Evolutionary conservation across 2,113 vertebrate genomes (phyloP).

Genomic region (Sinocyclocheilus maitianheensis): DNA sequence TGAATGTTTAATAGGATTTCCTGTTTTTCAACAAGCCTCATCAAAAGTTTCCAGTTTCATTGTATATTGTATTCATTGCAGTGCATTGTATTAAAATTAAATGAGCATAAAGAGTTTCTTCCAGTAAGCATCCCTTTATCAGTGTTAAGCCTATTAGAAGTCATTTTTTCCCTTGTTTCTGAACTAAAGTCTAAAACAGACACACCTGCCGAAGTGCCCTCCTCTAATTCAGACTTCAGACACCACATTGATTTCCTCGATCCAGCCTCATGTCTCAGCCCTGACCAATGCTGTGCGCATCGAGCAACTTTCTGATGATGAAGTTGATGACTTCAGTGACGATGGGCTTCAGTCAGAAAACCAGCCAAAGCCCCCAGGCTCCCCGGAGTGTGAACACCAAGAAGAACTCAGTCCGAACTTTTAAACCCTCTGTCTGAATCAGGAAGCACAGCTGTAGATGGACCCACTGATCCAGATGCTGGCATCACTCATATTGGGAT

Average conservation of each 20-base stretch:
- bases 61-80: no score
- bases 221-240: slow-evolving; percentile 50
- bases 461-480: not conserved
- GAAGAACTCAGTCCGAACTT: slow-evolving; percentile 3
- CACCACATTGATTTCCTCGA: not conserved
- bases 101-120: not conserved
- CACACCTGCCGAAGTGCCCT: slow-evolving; percentile 64
- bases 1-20: not conserved
- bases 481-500: not conserved
- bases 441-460: not conserved
- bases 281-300: slow-evolving; percentile 87
- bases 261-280: slow-evolving; percentile 58
- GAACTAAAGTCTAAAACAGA: slow-evolving; percentile 77
- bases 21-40: not conserved
- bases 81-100: not conserved
- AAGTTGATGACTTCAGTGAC: slow-evolving; percentile 82
- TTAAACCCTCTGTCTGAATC: not conserved
- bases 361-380: not conserved
- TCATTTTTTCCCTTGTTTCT: slow-evolving; percentile 42
- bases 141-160: no score
- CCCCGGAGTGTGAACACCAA: slow-evolving; percentile 3
- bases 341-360: slow-evolving; percentile 38
- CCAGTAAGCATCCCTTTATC: no score
- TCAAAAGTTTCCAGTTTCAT: not conserved
- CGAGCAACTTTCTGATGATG: slow-evolving; percentile 89